A percentile compares a stretch with the other conserved stretches of the same genome.
Conservation (phyloP, 2,888 invertebrate genomes). For the Ichneumoninae sp. region DNA sequence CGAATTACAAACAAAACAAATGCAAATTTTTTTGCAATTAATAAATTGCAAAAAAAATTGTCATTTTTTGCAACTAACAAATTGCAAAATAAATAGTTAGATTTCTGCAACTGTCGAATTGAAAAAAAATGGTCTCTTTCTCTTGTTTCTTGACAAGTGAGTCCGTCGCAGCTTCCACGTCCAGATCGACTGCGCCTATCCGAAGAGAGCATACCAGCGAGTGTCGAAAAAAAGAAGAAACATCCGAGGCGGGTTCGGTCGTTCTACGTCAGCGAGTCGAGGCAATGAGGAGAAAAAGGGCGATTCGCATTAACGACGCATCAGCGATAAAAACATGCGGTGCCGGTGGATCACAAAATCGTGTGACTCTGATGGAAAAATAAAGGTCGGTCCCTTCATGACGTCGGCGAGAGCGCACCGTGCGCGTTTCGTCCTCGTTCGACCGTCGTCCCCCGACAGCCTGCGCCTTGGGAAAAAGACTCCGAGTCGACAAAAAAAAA, state of each 20-base stretch:
- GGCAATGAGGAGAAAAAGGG: constrained; percentile 20
- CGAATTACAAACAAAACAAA: constrained; percentile 53
- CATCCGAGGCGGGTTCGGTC: constrained; percentile 16
- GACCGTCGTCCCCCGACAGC: neutral
- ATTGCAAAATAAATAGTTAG: too few species aligned
- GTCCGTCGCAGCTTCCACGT: constrained; percentile 53
- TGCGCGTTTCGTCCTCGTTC: constrained; percentile 2
- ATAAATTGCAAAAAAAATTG: too few species aligned
- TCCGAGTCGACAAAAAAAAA: constrained; percentile 41
- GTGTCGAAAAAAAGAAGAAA: neutral
- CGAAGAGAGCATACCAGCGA: constrained; percentile 10
- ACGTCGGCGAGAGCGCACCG: constrained; percentile 63
- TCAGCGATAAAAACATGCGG: constrained; percentile 49
- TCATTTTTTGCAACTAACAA: too few species aligned
- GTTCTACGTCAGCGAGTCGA: constrained; percentile 62
- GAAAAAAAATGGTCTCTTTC: constrained; percentile 57
- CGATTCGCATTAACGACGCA: constrained; percentile 59
- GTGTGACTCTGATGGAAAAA: constrained; percentile 72
- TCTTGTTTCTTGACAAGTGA: constrained; percentile 9
- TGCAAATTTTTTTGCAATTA: neutral
- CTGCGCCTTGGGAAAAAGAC: constrained; percentile 55
- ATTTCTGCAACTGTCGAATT: too few species aligned
- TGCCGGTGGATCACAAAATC: constrained; percentile 68
- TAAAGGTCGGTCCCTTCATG: constrained; percentile 68
- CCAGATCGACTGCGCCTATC: constrained; percentile 18